These are phyloP conservation scores for Nemurella pictetii DNA, from an alignment of 2,888 invertebrate species.

Conservation along the genomic window DNA sequence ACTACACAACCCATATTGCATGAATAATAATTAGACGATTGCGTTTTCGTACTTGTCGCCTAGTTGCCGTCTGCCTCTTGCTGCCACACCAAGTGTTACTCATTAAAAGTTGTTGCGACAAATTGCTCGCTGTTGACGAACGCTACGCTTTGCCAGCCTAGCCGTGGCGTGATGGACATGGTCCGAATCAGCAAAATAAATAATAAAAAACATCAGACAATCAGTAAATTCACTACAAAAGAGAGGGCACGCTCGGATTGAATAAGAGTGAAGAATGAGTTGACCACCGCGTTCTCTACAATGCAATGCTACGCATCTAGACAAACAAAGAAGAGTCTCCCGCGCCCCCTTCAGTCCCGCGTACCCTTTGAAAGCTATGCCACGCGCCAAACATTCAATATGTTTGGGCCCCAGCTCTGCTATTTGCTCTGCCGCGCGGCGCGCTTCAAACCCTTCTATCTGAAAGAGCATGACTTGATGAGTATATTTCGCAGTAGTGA, in stretches of 20 bases:
- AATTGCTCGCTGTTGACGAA: not conserved
- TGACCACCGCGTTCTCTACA: not conserved
- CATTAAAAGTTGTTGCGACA: not conserved
- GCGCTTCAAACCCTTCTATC: not conserved
- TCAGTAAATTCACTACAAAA: not conserved
- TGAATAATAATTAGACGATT: not conserved
- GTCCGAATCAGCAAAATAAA: not conserved
- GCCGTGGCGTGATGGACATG: not conserved
- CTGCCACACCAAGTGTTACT: not conserved
- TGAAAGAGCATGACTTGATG: constrained; percentile 16
- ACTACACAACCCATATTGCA: not conserved
- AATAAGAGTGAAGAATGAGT: not conserved
- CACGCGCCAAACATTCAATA: constrained; percentile 22
- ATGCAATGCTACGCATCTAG: not conserved
- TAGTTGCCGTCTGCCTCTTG: not conserved
- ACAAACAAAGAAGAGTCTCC: not conserved
- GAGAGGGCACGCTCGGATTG: not conserved
- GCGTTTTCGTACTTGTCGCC: not conserved
- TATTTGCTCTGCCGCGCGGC: constrained; percentile 10
- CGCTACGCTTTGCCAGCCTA: not conserved
- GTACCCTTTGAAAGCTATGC: not conserved
- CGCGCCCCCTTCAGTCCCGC: not conserved
- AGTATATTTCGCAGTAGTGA: not conserved
- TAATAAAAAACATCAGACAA: not conserved
- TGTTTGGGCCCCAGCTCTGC: not conserved